Conservation (phyloP, 2,113 vertebrate genomes). For the Ctenomys sociabilis region DNA sequence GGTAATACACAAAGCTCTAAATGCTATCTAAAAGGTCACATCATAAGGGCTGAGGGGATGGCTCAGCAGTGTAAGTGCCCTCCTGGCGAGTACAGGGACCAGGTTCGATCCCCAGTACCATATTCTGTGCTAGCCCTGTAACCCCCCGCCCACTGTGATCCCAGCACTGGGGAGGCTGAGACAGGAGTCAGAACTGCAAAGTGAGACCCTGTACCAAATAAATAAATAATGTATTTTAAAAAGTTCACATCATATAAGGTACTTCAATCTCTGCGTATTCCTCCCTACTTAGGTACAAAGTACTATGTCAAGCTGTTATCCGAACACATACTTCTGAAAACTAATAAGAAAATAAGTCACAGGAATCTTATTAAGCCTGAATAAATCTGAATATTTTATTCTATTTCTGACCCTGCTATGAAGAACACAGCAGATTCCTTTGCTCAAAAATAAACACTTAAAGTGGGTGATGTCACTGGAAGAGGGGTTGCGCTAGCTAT, state of each 20-base stretch:
- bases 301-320: background rate
- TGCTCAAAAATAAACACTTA: conserved; percentile 17
- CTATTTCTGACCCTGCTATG: background rate
- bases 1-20: background rate
- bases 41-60: no score
- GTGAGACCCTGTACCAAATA: no score
- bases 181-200: no score
- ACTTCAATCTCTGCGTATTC: background rate
- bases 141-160: no score
- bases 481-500: no score
- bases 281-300: background rate
- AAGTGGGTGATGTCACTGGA: background rate
- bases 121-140: no score
- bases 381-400: background rate
- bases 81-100: no score
- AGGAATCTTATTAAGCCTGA: background rate
- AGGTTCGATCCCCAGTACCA: no score
- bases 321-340: background rate
- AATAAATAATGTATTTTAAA: background rate
- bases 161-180: no score
- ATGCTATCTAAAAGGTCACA: background rate
- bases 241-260: background rate
- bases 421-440: background rate
- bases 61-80: no score
- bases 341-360: background rate